Conservation (phyloP, 1,140 invertebrate genomes). For the Drosophila jambulina region DNA sequence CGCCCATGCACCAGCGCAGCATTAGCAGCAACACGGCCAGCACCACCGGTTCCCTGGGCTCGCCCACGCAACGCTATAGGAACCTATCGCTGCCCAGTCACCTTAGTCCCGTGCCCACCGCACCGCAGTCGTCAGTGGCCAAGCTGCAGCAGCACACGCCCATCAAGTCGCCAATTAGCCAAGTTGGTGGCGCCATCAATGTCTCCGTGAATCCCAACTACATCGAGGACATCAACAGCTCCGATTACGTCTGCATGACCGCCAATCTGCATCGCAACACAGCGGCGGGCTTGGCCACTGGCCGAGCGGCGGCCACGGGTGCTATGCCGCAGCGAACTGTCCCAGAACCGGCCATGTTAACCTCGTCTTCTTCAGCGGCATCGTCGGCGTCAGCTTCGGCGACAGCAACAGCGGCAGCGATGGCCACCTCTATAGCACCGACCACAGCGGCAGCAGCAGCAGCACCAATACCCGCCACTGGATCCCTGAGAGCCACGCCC, state of each 20-base stretch:
- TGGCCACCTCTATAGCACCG: conserved; percentile 5
- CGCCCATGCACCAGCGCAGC: conserved; percentile 65
- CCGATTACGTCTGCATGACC: conserved; percentile 91
- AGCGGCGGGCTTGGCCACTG: conserved; percentile 33
- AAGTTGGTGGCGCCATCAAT: conserved; percentile 59
- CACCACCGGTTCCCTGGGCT: conserved; percentile 45
- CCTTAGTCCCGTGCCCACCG: conserved; percentile 44
- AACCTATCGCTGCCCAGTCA: conserved; percentile 33
- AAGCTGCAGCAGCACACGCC: conserved; percentile 76
- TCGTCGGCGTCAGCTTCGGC: background rate
- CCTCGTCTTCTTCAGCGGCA: background rate
- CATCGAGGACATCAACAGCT: conserved; percentile 88
- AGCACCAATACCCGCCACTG: conserved; percentile 40
- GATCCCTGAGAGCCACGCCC: conserved; percentile 63
- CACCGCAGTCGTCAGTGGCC: conserved; percentile 46
- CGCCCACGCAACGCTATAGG: conserved; percentile 64
- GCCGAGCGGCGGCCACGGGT: conserved; percentile 11
- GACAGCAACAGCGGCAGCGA: conserved; percentile 2
- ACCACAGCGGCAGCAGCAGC: conserved; percentile 24
- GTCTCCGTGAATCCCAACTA: conserved; percentile 83
- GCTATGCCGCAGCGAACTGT: conserved; percentile 37
- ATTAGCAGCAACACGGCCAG: conserved; percentile 50
- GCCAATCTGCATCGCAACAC: conserved; percentile 86
- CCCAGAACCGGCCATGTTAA: conserved; percentile 26
- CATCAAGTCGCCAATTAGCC: conserved; percentile 47